Base-by-base conservation (phyloP, 2,888 invertebrate genomes). In the Caenorhabditis drosophilae region DNA sequence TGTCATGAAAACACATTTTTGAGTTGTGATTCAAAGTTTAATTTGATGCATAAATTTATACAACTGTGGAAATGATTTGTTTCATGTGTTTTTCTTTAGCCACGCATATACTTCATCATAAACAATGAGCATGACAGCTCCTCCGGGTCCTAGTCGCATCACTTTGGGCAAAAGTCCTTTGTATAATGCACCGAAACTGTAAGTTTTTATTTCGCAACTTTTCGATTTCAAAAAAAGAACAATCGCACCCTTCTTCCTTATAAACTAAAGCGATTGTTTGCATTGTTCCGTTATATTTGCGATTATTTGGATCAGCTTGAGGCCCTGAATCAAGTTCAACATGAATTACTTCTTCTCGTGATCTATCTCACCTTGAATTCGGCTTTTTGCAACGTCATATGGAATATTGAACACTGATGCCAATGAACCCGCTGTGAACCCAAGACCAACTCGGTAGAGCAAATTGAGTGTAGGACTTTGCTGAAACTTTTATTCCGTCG, bases 331-430 rank as follows among this genome's bases (percentile, higher is more conserved):
- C 22, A 25, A 9, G 11, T 23, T 20, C n/a, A 51, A 22, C 25
- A 40, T 38, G 4, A 11, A 6, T 31, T 15, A 35, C n/a, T 15
- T 7, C 3, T 22, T 7, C 38, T 4, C 15, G 15, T 46, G 31
- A 26, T 15, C 16, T 9, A 4, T n/a, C 4, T 7, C 16, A 55
- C 66, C 94, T 85, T 95, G 95, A 75, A 95, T 95, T 52, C 95
- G 88, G 75, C 92, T 93, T 85, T 95, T 95, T 23, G 92, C 95
- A 26, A 95, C 95, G 84, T 95, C 95, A 85, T 94, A 94, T 6
- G 95, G 95, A 85, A 94, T 94, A 85, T 95, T 95, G 45, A 90
- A 86, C 74, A 90, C 89, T 4, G 93, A 93, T 9, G 90, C 93
- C 34, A 93, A 84, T 0, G 91, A 90, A 2, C 94, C 95, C 12